Base-by-base conservation (phyloP, 2,888 invertebrate species). In the Drosophila mimetica region DNA sequence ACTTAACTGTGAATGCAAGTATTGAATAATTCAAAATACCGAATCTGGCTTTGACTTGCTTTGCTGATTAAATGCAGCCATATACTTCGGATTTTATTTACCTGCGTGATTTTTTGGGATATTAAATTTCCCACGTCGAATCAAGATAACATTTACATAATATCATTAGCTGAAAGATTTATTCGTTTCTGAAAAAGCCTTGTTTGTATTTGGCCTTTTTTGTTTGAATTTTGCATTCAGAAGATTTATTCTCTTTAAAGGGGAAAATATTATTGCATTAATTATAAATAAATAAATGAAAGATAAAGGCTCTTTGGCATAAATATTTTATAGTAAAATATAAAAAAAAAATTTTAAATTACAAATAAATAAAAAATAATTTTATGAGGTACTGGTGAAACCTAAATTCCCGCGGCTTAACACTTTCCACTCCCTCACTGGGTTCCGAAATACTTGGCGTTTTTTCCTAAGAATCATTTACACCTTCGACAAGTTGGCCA, bases 391-490 rank as follows among this genome's bases (percentile, higher is more conserved):
- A 11, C 11, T 32, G 30, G 2, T 32, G 7, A 32, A 44, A 48
- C 32, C 36, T 8, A 28, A 18, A 9, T 25, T 18, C 4, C 41
- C 16, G 3, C 6, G 14, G 55, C 13, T 25, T 34, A 42, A 11
- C 9, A 37, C 20, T 42, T 22, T 58, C 22, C 51, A 44, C 51
- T 36, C 41, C 48, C 28, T 32, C 20, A 18, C n/a, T 30, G 39
- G 30, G 37, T 18, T 20, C 36, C 36, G 8, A 60, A 60, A 30
- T 13, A 37, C 16, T n/a, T 9, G 14, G 1, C 16, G 11, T 41
- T 55, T 79, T 61, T 52, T 36, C 20, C 25, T 34, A 41, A 60
- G 63, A 64, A 65, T 65, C 53, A 74, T 76, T 74, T 74, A 76
- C 76, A 76, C 76, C 77, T 70, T 65, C 36, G 44, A 57, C 57